Percentiles rank a stretch among this genome's conserved stretches.
These are phyloP conservation scores for Lymantria monacha DNA, from an alignment of 2,888 invertebrate species.

Conservation along the genomic window DNA sequence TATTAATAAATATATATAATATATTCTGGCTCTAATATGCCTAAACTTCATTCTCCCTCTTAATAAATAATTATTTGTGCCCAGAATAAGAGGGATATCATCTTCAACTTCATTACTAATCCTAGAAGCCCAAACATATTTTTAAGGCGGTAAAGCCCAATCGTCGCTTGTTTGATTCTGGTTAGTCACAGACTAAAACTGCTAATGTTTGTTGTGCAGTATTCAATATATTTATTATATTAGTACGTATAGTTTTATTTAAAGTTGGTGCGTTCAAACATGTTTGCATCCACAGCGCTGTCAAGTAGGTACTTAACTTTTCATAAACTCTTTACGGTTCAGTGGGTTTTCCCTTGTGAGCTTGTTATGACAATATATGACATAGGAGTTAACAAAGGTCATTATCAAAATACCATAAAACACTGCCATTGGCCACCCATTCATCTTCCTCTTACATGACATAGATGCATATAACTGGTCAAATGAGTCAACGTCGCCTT, in stretches of 20 bases:
- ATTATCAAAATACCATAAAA: conserved; percentile 31
- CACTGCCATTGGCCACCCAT: conserved; percentile 24
- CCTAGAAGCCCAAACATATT: no score
- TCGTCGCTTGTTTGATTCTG: background rate
- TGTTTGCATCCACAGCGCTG: conserved; percentile 4
- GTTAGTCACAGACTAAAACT: background rate
- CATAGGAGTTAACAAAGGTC: conserved; percentile 19
- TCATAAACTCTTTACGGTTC: conserved; percentile 5
- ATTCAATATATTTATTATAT: background rate
- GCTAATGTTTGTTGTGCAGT: background rate
- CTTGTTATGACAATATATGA: conserved; percentile 14
- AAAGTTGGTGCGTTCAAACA: conserved; percentile 4
- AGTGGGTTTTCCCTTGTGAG: conserved; percentile 16
- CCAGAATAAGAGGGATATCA: no score
- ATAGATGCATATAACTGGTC: conserved; percentile 27
- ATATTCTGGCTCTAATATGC: no score
- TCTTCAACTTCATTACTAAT: no score
- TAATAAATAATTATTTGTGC: no score
- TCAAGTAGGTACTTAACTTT: conserved; percentile 1
- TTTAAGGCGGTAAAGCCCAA: background rate
- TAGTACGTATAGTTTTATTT: background rate
- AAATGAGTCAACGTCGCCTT: conserved; percentile 30
- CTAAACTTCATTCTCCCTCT: no score
- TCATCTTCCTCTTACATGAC: conserved; percentile 26
- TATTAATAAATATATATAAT: no score